Evolutionary conservation across 2,888 invertebrate species (phyloP), one percentile per base, ranked within the genome.

Genomic region (Leptura quadrifasciata): DNA sequence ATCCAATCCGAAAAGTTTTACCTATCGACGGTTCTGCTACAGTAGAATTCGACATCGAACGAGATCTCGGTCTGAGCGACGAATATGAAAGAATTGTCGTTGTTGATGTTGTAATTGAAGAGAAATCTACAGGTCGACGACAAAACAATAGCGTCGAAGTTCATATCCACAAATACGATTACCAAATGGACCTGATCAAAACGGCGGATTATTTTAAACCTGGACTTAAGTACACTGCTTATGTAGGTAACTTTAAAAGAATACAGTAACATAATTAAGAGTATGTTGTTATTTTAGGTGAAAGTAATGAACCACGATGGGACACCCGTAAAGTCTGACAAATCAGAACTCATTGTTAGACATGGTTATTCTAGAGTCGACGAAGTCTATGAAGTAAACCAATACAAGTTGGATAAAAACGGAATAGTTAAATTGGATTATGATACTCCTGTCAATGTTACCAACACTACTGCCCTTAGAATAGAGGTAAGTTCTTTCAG

Each of bases 161-260:
- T 52, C 92, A 94, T 72, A 89, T 98, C 8, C 97, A 96, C 88
- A 93, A 94, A 72, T 93, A 95, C 85, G 93, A 93, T 80, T 95
- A 95, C 84, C 93, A 93, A 82, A 91, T 97, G 90, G 92, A 94
- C 76, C 91, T 96, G 69, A 93, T 97, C 20, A 93, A 95, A 83
- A 94, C 95, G 21, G 95, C 97, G 0, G 95, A 95, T 82, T 94
- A 94, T 80, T 98, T 97, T 89, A 97, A 97, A 88, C 97, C 97
- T 0, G 95, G 95, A 21, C 91, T 98, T 67, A 94, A 95, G 79
- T 97, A 95, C 83, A 94, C 93, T 35, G 94, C 97, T 21, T 95
- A 94, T 90, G 95, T 95, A 89, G 91, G 92, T 89, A 79, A 71
- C 31, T 21, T n/a, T 47, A 27, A 2, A 60, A 27, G 20, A 35